Conservation (phyloP, 1,140 invertebrate genomes). For the Hylyphantes graminicola region DNA sequence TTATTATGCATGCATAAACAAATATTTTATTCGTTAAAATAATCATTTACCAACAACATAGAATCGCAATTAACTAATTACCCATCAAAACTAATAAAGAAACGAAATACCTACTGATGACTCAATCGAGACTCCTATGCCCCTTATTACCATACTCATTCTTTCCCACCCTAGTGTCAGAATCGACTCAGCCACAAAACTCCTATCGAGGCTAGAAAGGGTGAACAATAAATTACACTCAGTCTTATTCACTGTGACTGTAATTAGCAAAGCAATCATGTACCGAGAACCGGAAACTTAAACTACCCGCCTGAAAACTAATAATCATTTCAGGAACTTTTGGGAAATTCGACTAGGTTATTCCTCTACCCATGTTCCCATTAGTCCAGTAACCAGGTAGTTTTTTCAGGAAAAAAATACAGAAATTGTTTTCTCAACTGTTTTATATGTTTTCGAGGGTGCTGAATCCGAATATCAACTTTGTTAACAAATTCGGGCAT, state of each 20-base stretch:
- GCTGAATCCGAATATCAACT: too few relatives aligned
- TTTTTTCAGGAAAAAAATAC: too few relatives aligned
- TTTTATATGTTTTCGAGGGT: too few relatives aligned
- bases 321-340: slow-evolving; percentile 45
- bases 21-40: too few relatives aligned
- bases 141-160: slow-evolving; percentile 23
- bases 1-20: too few relatives aligned
- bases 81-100: neutral
- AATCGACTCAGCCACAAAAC: neutral
- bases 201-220: neutral
- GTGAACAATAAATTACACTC: slow-evolving; percentile 26
- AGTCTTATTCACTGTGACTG: slow-evolving; percentile 11
- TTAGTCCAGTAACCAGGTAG: too few relatives aligned
- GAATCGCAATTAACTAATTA: too few relatives aligned
- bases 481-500: too few relatives aligned
- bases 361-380: neutral
- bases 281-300: slow-evolving; percentile 26
- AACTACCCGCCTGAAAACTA: slow-evolving; percentile 19
- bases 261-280: slow-evolving; percentile 46
- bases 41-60: too few relatives aligned
- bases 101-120: neutral
- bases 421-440: too few relatives aligned
- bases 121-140: neutral
- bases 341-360: slow-evolving; percentile 19
- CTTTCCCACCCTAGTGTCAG: neutral